A percentile compares a stretch with the other conserved stretches of the same genome.
Conservation (phyloP, 2,113 vertebrate genomes). For the Eleginops maclovinus region DNA sequence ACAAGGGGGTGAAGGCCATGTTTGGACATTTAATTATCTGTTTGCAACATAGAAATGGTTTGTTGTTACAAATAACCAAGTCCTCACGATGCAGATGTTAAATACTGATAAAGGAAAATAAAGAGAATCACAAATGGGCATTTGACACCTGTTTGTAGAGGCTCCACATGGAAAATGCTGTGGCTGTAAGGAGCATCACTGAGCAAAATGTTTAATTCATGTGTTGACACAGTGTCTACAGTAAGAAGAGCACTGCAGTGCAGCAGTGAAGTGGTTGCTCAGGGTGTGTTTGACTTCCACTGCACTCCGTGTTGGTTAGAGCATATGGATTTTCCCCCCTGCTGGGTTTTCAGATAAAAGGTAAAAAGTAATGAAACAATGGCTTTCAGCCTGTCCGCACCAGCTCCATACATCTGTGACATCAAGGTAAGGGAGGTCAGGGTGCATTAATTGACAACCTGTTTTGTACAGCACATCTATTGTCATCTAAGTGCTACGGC, state of each 20-base stretch:
- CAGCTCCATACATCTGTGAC: neutral
- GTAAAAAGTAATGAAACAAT: neutral
- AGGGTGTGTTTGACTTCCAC: neutral
- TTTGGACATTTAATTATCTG: neutral
- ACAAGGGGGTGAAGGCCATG: neutral
- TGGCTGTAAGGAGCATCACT: neutral
- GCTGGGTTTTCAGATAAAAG: neutral
- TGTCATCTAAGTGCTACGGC: too few species aligned
- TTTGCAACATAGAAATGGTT: too few species aligned
- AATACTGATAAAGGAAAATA: neutral
- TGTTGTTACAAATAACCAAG: neutral
- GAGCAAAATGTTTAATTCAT: slow-evolving; percentile 35
- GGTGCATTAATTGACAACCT: too few species aligned
- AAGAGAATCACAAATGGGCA: neutral
- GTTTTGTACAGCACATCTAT: too few species aligned
- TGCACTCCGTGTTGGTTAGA: neutral
- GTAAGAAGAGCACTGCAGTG: slow-evolving; percentile 23
- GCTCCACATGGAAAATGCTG: neutral
- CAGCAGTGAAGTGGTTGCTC: slow-evolving; percentile 6
- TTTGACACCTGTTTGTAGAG: neutral
- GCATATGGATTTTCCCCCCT: neutral
- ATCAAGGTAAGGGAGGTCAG: neutral
- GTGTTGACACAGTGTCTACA: slow-evolving; percentile 25
- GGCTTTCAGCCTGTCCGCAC: neutral
- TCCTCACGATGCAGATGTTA: neutral